Evolutionary conservation across 2,113 vertebrate genomes (phyloP).

Genomic region (Columba janthina): DNA sequence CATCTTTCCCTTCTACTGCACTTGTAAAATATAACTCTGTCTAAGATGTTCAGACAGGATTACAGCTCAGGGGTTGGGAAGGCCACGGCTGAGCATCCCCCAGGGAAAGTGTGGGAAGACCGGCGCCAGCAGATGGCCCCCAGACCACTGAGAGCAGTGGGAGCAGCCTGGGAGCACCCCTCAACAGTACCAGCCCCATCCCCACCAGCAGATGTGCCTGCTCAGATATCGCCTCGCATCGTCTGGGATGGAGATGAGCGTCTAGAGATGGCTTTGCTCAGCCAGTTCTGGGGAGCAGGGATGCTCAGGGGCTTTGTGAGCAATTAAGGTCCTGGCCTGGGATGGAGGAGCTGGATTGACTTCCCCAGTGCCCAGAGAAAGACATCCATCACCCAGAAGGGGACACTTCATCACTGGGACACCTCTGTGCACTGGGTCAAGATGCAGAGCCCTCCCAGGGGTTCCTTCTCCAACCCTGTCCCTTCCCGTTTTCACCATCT

Average conservation of each 20-base stretch:
- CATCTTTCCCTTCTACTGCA: neutral
- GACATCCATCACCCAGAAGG: neutral
- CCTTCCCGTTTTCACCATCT: neutral
- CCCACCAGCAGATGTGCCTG: fast-evolving
- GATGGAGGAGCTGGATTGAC: neutral
- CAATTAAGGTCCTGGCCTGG: neutral
- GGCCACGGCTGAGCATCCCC: neutral
- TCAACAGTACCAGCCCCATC: neutral
- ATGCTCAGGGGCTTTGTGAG: neutral
- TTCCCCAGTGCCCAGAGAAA: neutral
- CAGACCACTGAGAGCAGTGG: neutral
- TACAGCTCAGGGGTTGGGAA: neutral
- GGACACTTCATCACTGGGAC: neutral
- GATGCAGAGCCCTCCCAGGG: neutral
- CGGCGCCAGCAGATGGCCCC: fast-evolving
- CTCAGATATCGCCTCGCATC: neutral
- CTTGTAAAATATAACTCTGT: neutral
- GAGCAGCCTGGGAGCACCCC: neutral
- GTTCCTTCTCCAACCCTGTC: neutral
- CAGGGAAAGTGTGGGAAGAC: neutral
- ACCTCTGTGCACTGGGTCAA: neutral
- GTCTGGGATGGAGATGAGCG: neutral
- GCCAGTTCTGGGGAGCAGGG: neutral
- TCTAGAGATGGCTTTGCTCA: fast-evolving
- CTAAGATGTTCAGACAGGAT: neutral